Percentiles rank a stretch among this genome's conserved stretches.
Evolutionary conservation across 2,797 vertebrate species (phyloP).

Genomic region (Sebastes diploproa): DNA sequence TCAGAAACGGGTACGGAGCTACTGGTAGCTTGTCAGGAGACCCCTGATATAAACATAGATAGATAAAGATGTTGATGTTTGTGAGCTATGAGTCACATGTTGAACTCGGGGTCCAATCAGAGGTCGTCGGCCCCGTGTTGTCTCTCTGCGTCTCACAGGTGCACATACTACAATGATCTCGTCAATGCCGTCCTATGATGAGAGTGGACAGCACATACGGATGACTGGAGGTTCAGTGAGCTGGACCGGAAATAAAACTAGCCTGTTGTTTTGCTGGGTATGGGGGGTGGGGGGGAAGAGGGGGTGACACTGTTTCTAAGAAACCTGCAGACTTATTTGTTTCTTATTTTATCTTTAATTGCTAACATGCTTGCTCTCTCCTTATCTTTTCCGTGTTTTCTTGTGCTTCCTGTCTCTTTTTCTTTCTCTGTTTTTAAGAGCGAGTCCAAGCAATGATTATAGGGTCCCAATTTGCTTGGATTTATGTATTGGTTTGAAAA

Average conservation of each 20-base stretch:
- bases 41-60: background rate
- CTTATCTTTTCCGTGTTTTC: background rate
- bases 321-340: background rate
- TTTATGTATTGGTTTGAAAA: conserved; percentile 10
- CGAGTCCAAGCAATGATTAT: background rate
- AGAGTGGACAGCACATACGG: conserved; percentile 40
- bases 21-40: no score
- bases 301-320: background rate
- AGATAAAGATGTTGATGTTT: background rate
- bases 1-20: no score
- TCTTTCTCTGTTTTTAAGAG: background rate
- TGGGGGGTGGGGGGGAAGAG: background rate
- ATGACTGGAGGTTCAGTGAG: conserved; percentile 43
- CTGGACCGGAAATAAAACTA: conserved; percentile 45
- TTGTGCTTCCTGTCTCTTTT: background rate
- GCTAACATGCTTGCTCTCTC: background rate
- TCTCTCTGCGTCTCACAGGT: conserved; percentile 14
- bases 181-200: conserved; percentile 40
- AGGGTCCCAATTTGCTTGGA: background rate
- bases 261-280: conserved; percentile 27
- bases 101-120: background rate
- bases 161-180: conserved; percentile 30
- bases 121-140: background rate
- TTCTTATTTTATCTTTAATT: background rate
- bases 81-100: conserved; percentile 16